Evolutionary conservation across 2,888 invertebrate genomes (phyloP).

Genomic region (Halictus ligatus): DNA sequence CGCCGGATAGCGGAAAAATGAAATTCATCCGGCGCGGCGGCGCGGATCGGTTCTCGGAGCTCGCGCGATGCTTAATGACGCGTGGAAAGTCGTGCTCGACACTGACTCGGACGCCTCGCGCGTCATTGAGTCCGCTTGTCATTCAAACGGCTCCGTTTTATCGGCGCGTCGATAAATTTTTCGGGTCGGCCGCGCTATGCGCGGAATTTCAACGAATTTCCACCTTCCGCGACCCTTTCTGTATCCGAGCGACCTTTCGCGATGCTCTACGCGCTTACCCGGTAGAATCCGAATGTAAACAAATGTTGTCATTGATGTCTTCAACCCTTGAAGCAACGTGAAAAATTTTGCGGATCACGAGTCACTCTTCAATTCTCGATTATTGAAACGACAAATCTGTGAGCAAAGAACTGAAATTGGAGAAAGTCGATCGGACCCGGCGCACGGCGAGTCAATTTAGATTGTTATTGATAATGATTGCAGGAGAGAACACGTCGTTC

Average conservation of each 20-base stretch:
- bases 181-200: conserved; percentile 60
- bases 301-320: neutral
- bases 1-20: conserved; percentile 29
- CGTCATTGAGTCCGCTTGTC: conserved; percentile 79
- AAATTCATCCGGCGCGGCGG: conserved; percentile 33
- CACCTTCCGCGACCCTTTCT: neutral
- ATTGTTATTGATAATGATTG: neutral
- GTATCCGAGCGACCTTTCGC: neutral
- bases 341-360: too few relatives aligned
- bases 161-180: conserved; percentile 76
- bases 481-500: neutral
- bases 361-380: too few relatives aligned
- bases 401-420: neutral
- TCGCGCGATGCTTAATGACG: conserved; percentile 72
- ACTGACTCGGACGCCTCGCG: conserved; percentile 78
- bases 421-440: neutral
- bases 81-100: conserved; percentile 72
- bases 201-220: neutral
- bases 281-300: neutral
- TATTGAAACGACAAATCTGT: neutral
- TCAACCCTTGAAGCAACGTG: neutral
- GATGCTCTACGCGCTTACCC: neutral
- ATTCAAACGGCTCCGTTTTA: conserved; percentile 76
- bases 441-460: neutral
- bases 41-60: neutral